Evolutionary conservation across 2,888 invertebrate species (phyloP), one percentile per base, ranked within the genome.

Genomic region (Cephus pulcher): DNA sequence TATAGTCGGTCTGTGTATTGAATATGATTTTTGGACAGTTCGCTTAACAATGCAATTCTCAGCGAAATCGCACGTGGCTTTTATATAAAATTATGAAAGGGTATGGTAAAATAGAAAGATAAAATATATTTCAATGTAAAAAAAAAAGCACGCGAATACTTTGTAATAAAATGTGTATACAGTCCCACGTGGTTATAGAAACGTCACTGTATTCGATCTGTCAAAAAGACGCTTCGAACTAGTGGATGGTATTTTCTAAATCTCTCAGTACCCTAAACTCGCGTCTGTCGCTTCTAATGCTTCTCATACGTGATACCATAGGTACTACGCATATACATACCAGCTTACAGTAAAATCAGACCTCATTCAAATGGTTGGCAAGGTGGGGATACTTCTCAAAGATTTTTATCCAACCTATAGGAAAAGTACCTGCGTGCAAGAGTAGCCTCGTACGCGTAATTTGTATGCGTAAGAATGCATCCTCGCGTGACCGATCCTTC

Each of bases 401-500:
- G 56, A 56, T 56, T 56, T 56, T 56, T 56, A 56, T 56, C 56
- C 56, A 56, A 56, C 23, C 9, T 23, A 56, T 6, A 56, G 23
- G 56, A 56, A 56, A 56, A 56, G 23, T 56, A 56, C 56, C 56
- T 56, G 56, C 56, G 56, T 56, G 56, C 56, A 56, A 56, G 23
- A 56, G 56, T 1, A 56, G 56, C 56, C 2, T 56, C 56, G 56
- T 56, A 56, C 11, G 30, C 15, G 71, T 33, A 12, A 71, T 71
- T 71, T 33, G 71, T 71, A 71, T 71, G 71, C 71, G 71, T 34
- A 34, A 71, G 71, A 32, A 34, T 71, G 71, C 71, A 34, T 33
- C 71, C 30, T 71, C 71, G 71, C 71, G 71, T 71, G 71, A 71
- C 71, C 71, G 30, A 71, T 71, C 71, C 30, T 71, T 56, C 56